Evolutionary conservation across 2,797 vertebrate genomes (phyloP), one percentile per base, ranked within the genome.

Genomic region (Notolepis coatsorum): DNA sequence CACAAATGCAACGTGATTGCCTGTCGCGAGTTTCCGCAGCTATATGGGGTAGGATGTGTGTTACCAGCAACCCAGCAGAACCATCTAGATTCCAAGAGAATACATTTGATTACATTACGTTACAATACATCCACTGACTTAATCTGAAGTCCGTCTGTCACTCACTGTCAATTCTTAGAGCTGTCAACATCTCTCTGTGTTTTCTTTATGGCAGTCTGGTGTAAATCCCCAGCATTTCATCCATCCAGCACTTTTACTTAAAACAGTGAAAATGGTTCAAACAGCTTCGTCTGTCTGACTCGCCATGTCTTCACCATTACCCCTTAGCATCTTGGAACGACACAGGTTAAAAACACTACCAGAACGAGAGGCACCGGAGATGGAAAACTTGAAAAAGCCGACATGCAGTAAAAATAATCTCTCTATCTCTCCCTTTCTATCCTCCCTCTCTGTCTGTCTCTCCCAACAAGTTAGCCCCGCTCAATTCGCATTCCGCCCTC

Each of bases 401-500:
- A 23, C 37, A 47, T 24, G 31, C 1, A 30, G 54, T 54, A 12
- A 23, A 28, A 50, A 23, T 28, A 54, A 10, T 39, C 9, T n/a
- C 38, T 41, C 38, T 49, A 0, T 38, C 20, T 23, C 43, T 46
- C 23, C 9, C 27, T 12, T 38, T 38, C 8, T 35, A 9, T n/a
- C 55, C 72, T 54, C 61, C 51, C 15, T 24, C 21, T 23, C 53
- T 48, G 24, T 33, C 15, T 37, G 17, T 45, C 33, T 59, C 15
- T 71, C 15, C 43, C 41, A 33, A 35, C 46, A 61, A 37, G 13
- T 38, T 54, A 51, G 51, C 43, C 68, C n/a, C n/a, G n/a, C 56
- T 68, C 42, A n/a, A n/a, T 62, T 70, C 45, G 23, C 61, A 71
- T 39, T 50, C 64, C 58, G 59, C 68, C 73, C 58, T 62, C 58